Conservation (phyloP, 92 coral and sea anemone genomes). For the Epizoanthus ramosus region DNA sequence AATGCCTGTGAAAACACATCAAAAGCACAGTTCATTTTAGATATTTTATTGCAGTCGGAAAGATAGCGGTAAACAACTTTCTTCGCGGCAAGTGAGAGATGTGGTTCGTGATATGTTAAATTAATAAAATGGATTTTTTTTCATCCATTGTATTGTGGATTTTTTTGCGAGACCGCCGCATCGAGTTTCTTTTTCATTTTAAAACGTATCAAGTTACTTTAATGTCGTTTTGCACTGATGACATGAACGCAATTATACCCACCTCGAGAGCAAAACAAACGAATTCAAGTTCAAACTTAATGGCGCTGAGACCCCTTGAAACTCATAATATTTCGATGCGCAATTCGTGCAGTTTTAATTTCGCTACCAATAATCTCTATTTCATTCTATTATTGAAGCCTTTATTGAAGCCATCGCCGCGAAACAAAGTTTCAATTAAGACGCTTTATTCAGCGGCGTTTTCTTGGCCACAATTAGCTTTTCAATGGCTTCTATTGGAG, state of each 20-base stretch:
- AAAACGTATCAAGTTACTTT: slow-evolving; percentile 11
- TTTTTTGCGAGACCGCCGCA: slow-evolving; percentile 29
- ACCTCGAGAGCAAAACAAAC: slow-evolving; percentile 32
- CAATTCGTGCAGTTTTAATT: slow-evolving; percentile 62
- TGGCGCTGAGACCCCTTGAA: slow-evolving; percentile 13
- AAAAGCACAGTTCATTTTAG: slow-evolving; percentile 25
- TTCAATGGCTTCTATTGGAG: slow-evolving; percentile 72
- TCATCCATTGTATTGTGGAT: slow-evolving; percentile 35
- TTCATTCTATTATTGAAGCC: slow-evolving; percentile 73
- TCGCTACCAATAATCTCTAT: slow-evolving; percentile 74
- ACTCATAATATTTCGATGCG: slow-evolving; percentile 31
- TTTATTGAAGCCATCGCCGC: slow-evolving; percentile 77
- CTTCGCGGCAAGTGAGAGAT: slow-evolving; percentile 41
- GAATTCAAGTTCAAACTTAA: slow-evolving; percentile 3
- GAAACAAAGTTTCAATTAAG: slow-evolving; percentile 95
- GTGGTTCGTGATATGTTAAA: slow-evolving; percentile 37
- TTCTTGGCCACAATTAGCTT: slow-evolving; percentile 73
- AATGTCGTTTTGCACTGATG: slow-evolving; percentile 11
- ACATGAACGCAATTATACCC: slow-evolving; percentile 5
- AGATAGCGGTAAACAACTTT: slow-evolving; percentile 41
- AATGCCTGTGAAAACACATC: slow-evolving; percentile 46
- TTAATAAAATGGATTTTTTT: slow-evolving; percentile 31
- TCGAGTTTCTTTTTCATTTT: slow-evolving; percentile 27
- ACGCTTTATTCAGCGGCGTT: slow-evolving; percentile 68
- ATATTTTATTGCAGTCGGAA: slow-evolving; percentile 29